Evolutionary conservation across 2,797 vertebrate species (phyloP).

Genomic region (Rhabdophis nuchalis): DNA sequence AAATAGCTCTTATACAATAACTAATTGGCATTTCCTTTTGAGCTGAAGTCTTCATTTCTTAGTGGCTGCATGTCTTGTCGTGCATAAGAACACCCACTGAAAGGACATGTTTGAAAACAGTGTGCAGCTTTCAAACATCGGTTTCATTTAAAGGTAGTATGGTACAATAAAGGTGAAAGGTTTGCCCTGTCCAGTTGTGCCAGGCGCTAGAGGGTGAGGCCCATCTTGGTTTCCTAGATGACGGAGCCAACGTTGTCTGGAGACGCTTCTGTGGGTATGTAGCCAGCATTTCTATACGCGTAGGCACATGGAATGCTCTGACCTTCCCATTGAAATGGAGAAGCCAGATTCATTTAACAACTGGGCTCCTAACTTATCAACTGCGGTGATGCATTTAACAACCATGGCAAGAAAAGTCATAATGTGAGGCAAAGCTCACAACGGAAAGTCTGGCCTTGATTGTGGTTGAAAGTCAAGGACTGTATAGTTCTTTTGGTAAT

Average conservation of each 20-base stretch:
- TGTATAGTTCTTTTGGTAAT: not conserved
- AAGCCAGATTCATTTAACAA: too few species aligned
- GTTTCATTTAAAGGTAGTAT: conserved; percentile 18
- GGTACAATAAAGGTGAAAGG: not conserved
- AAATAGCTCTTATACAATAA: not conserved
- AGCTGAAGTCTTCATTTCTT: not conserved
- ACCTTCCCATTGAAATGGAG: not conserved
- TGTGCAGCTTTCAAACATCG: not conserved
- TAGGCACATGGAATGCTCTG: not conserved
- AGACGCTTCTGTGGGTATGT: not conserved
- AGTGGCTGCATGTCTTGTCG: not conserved
- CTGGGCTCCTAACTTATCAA: not conserved
- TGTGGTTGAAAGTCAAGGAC: not conserved
- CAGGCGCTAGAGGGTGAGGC: not conserved
- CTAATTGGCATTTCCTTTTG: not conserved
- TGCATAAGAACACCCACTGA: not conserved
- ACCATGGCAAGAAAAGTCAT: not conserved
- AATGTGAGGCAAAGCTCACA: not conserved
- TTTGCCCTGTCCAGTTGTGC: not conserved
- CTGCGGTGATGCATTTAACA: not conserved
- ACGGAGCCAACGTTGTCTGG: not conserved
- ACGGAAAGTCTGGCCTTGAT: not conserved
- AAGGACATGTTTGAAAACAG: not conserved
- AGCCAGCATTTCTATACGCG: not conserved
- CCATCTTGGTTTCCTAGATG: not conserved